Base-by-base conservation (phyloP, 2,888 invertebrate species). In the Parnassius smintheus region DNA sequence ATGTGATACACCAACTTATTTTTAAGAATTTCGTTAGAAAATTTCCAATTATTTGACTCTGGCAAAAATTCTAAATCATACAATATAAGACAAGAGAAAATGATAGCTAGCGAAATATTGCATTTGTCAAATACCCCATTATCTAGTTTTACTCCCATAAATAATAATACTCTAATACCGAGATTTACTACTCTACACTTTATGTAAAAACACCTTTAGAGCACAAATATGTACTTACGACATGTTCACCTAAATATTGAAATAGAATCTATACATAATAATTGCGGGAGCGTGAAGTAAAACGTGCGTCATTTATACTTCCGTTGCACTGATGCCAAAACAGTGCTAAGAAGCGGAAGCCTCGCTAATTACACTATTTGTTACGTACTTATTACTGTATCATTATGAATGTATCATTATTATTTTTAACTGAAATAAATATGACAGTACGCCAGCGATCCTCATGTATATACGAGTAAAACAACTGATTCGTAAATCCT, bases 241-340 rank as follows among this genome's bases (percentile, higher is more conserved):
- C 48, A 60, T 41, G 53, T 59, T 49, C 59, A 59, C 59, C 60
- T 55, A 52, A 53, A 64, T 69, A 66, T 68, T 59, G 49, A 59
- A 65, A 65, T 65, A 66, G 59, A 57, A 63, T 66, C 66, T 72
- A 70, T 69, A 70, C 69, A 70, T 70, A 69, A 66, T 65, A 69
- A 66, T 65, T 66, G 52, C 49, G 67, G 67, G 59, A 62, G 61
- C 61, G 59, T 61, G 62, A 66, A 65, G 12, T 45, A 55, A 51
- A 66, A 56, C 66, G 67, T 74, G 72, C 75, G 75, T 76, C 74
- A 72, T 66, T 72, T 52, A 63, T 64, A 59, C 63, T 72, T 76
- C 75, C 75, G 70, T 59, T 70, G 72, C 68, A 68, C 55, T 61
- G 57, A 62, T 75, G 74, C 73, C 75, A 76, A 69, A 67, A 66